phyloP scores from a whole-genome alignment of 2,797 vertebrate species.

The Erithacus rubecula region DNA sequence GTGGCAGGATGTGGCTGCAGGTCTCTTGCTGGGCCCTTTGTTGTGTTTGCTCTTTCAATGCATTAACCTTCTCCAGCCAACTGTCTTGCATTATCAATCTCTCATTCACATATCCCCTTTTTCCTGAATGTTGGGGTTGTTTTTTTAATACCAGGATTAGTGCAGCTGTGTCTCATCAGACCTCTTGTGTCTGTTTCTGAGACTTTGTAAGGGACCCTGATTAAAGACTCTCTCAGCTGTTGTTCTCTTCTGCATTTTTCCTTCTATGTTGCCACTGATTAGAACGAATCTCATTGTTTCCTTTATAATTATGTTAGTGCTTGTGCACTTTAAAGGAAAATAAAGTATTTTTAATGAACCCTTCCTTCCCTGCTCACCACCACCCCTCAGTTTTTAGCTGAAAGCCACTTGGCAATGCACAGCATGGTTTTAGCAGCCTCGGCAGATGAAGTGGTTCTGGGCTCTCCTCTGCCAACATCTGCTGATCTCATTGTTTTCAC shows the following conservation, averaged over 20 bases:
- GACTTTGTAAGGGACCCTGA: slow-evolving; percentile 47
- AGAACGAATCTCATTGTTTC: slow-evolving; percentile 24
- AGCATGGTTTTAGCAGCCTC: background rate
- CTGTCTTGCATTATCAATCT: slow-evolving; percentile 26
- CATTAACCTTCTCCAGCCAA: slow-evolving; percentile 42
- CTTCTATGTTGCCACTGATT: background rate
- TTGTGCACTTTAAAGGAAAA: background rate
- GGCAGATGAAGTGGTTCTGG: background rate
- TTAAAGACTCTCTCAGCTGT: slow-evolving; percentile 54
- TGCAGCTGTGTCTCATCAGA: slow-evolving; percentile 65
- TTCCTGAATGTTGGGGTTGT: background rate
- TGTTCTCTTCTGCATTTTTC: slow-evolving; percentile 1
- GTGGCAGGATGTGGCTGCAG: background rate
- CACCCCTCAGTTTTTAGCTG: background rate
- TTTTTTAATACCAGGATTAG: slow-evolving; percentile 13
- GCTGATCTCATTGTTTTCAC: background rate
- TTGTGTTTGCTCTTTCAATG: background rate
- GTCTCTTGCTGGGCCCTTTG: background rate
- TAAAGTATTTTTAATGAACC: background rate
- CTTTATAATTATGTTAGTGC: slow-evolving; percentile 4
- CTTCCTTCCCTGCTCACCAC: background rate
- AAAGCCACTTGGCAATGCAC: background rate
- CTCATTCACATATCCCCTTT: slow-evolving; percentile 8
- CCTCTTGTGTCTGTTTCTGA: slow-evolving; percentile 46
- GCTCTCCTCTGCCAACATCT: background rate